These are phyloP conservation scores for Cephalotes varians DNA, from an alignment of 2,888 invertebrate species.

Conservation along the genomic window DNA sequence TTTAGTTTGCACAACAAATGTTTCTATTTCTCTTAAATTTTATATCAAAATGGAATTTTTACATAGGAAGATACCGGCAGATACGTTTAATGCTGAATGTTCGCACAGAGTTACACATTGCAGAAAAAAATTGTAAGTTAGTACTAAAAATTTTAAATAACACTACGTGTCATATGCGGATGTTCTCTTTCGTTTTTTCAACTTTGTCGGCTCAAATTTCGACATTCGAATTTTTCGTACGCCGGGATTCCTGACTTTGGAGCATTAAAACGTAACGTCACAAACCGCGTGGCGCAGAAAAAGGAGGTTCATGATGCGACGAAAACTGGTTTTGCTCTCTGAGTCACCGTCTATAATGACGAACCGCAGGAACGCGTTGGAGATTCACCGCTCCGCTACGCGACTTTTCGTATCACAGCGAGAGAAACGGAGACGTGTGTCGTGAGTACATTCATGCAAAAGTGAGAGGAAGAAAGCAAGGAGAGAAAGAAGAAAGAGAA, in stretches of 20 bases:
- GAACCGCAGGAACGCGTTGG: conserved; percentile 73
- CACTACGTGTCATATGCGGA: neutral
- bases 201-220: conserved; percentile 9
- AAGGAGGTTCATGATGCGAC: conserved; percentile 69
- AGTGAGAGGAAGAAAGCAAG: conserved; percentile 34
- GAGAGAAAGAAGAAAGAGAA: conserved; percentile 1
- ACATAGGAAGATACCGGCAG: neutral
- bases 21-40: neutral
- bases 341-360: conserved; percentile 85
- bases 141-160: neutral
- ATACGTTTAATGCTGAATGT: neutral
- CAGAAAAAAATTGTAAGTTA: neutral
- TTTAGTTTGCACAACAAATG: neutral
- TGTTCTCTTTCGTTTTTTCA: neutral
- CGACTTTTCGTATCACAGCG: conserved; percentile 71
- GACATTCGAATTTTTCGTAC: conserved; percentile 31
- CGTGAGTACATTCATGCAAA: neutral
- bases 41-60: neutral
- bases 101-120: neutral
- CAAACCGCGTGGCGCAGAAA: conserved; percentile 77
- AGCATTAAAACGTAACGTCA: conserved; percentile 70
- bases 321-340: conserved; percentile 83
- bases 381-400: conserved; percentile 69
- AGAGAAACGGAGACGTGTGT: conserved; percentile 17
- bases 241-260: conserved; percentile 29